Percentiles rank a stretch among this genome's conserved stretches.
phyloP scores from a whole-genome alignment of 2,113 vertebrate species.

The Struthidea cinerea region DNA sequence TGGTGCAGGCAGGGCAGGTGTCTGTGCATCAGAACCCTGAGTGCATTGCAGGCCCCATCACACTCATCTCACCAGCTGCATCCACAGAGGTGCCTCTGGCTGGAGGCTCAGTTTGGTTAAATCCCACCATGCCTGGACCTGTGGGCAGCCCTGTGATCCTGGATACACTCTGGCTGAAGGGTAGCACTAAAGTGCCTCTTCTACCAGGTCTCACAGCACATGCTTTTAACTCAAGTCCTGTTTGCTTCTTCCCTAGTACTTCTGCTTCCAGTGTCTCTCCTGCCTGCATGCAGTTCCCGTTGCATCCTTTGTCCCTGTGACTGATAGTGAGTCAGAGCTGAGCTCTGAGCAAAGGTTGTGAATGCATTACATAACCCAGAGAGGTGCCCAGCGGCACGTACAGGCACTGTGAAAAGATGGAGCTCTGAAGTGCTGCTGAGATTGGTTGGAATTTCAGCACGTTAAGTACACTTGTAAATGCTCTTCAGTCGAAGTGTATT shows the following conservation, averaged over 20 bases:
- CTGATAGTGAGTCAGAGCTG: not conserved
- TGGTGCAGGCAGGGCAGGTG: not conserved
- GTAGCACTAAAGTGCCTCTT: not conserved
- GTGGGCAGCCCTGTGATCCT: not conserved
- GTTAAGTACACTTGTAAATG: not conserved
- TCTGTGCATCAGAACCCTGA: not conserved
- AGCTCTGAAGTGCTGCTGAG: not conserved
- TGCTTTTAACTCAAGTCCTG: not conserved
- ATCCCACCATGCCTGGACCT: not conserved
- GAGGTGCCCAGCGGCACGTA: not conserved
- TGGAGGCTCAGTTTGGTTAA: not conserved
- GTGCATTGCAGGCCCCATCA: not conserved
- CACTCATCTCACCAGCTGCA: not conserved
- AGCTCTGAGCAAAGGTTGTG: not conserved
- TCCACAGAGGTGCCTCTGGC: not conserved
- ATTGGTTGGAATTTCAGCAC: not conserved
- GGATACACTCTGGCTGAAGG: not conserved
- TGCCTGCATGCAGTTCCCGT: fast-evolving
- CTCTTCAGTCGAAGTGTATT: not conserved
- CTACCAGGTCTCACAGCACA: not conserved
- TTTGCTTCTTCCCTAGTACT: not conserved
- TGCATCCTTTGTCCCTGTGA: not conserved
- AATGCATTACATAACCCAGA: not conserved
- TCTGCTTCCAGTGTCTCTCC: not conserved
- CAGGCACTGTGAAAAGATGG: not conserved